phyloP scores from a whole-genome alignment of 2,888 invertebrate genomes.

The Aporophyla nigra region DNA sequence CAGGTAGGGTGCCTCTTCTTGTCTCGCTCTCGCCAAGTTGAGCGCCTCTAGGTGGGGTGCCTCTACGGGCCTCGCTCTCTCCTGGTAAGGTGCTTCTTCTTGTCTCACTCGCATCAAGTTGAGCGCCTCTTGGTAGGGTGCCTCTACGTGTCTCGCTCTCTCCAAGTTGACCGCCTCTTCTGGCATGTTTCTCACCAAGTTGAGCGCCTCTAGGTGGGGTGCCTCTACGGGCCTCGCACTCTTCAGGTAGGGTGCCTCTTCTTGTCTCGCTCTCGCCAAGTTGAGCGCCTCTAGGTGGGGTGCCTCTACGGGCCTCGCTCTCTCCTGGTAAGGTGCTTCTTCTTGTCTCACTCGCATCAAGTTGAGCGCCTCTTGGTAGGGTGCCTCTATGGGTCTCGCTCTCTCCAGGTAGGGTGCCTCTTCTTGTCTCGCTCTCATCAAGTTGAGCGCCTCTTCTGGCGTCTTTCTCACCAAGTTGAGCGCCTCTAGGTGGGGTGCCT shows the following conservation, averaged over 20 bases:
- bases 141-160: neutral
- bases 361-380: no score
- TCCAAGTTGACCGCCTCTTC: neutral
- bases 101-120: neutral
- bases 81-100: neutral
- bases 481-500: neutral
- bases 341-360: neutral
- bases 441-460: neutral
- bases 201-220: neutral
- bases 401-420: neutral
- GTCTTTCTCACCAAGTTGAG: neutral
- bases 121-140: neutral
- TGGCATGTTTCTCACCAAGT: neutral
- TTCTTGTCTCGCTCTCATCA: neutral
- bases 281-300: neutral
- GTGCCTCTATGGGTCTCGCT: neutral
- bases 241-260: neutral
- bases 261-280: no score
- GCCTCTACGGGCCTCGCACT: no score
- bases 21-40: neutral
- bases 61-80: no score
- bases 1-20: no score
- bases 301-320: neutral
- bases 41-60: no score
- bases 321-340: neutral